A percentile compares a stretch with the other conserved stretches of the same genome.
Evolutionary conservation across 2,888 invertebrate genomes (phyloP).

Genomic region (Drosophila niveifrons): DNA sequence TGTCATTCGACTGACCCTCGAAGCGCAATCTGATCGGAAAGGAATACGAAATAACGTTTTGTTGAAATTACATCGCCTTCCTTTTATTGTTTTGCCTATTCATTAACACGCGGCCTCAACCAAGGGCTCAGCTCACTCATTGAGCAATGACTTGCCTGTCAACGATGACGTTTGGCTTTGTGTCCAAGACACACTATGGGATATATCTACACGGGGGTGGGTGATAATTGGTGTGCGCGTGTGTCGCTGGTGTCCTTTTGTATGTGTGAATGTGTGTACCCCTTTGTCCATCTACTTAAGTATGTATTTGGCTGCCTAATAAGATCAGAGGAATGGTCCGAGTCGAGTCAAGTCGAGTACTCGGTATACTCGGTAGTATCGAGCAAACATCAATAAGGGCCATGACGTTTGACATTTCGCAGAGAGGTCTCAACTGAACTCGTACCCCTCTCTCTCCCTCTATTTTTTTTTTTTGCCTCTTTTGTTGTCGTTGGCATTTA

Average conservation of each 20-base stretch:
- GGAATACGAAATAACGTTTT: constrained; percentile 48
- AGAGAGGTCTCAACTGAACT: constrained; percentile 27
- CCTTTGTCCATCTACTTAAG: constrained; percentile 42
- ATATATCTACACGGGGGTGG: constrained; percentile 55
- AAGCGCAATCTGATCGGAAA: constrained; percentile 48
- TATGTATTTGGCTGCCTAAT: constrained; percentile 57
- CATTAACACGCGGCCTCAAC: constrained; percentile 56
- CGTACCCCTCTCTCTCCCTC: constrained; percentile 12
- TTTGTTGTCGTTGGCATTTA: constrained; percentile 56
- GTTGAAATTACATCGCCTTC: constrained; percentile 54
- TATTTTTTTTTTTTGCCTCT: constrained; percentile 11
- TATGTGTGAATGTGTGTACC: constrained; percentile 32
- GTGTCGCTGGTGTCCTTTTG: constrained; percentile 60
- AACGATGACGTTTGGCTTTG: constrained; percentile 72
- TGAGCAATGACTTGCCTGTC: constrained; percentile 72
- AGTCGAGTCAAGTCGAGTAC: constrained; percentile 1
- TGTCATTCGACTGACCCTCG: constrained; percentile 45
- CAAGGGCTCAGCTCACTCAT: constrained; percentile 34
- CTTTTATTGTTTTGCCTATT: constrained; percentile 64
- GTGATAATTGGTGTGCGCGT: constrained; percentile 71
- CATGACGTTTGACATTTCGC: constrained; percentile 74
- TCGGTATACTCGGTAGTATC: constrained; percentile 22
- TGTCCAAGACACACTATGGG: constrained; percentile 25
- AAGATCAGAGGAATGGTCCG: constrained; percentile 62
- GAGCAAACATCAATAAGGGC: constrained; percentile 69